These are phyloP conservation scores for Crocuta crocuta DNA, from an alignment of 2,113 vertebrate species.

Conservation along the genomic window DNA sequence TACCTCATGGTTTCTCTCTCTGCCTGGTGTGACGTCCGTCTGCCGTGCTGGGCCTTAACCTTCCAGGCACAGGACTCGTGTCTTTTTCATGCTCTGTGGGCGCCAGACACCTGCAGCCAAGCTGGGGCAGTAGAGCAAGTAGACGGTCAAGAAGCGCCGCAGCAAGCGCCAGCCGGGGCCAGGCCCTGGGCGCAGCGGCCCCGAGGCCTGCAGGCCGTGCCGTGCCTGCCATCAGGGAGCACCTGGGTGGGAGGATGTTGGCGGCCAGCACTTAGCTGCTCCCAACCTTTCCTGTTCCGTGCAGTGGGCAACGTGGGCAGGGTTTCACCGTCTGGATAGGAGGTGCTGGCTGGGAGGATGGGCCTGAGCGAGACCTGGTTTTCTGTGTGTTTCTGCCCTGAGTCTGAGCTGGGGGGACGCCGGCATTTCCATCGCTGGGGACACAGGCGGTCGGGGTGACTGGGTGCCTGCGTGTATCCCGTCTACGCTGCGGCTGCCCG, in stretches of 20 bases:
- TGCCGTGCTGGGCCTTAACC: neutral
- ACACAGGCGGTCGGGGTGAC: fast-evolving
- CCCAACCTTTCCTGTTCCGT: neutral
- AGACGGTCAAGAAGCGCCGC: no score
- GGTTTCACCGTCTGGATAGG: neutral
- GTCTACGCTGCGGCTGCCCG: fast-evolving
- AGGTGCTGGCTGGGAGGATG: fast-evolving
- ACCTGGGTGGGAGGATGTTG: fast-evolving
- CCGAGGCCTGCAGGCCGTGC: fast-evolving
- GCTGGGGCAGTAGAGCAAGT: neutral
- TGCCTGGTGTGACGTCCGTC: no score
- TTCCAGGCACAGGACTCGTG: neutral
- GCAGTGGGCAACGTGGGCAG: fast-evolving
- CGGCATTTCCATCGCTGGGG: fast-evolving
- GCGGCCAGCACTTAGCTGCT: neutral
- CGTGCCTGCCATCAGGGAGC: neutral
- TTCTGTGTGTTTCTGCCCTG: neutral
- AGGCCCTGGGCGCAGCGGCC: no score
- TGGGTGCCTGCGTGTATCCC: fast-evolving
- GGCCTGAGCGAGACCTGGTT: neutral
- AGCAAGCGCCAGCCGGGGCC: fast-evolving
- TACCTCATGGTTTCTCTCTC: fast-evolving
- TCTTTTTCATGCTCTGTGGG: neutral
- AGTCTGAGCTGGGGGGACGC: neutral
- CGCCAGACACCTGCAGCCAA: neutral